Conservation (phyloP, 2,113 vertebrate genomes). For the Mirounga angustirostris region DNA sequence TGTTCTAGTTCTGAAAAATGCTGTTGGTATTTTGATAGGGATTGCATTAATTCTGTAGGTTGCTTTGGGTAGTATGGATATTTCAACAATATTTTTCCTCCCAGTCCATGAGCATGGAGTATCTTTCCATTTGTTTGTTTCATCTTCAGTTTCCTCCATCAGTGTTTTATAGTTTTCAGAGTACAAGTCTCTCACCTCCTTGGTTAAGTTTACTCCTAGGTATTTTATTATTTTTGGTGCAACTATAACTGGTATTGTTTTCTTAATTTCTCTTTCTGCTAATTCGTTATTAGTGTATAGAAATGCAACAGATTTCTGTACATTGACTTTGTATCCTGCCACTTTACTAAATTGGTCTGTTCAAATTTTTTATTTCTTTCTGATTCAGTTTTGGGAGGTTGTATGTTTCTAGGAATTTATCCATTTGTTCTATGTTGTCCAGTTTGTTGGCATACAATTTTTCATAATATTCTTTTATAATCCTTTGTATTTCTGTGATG, state of each 20-base stretch:
- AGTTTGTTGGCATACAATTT: neutral
- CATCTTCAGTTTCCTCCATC: neutral
- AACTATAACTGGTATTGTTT: neutral
- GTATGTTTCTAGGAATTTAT: neutral
- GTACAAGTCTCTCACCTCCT: neutral
- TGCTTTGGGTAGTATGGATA: neutral
- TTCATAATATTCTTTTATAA: neutral
- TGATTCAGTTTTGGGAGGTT: neutral
- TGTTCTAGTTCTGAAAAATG: neutral
- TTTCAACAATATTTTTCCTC: neutral
- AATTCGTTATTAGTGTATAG: neutral
- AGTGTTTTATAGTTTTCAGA: neutral
- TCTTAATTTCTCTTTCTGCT: neutral
- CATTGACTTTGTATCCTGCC: neutral
- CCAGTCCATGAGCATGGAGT: neutral
- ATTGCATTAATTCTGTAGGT: neutral
- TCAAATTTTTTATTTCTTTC: neutral
- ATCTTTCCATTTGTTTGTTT: neutral
- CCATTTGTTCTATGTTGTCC: neutral
- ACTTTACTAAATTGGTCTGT: neutral
- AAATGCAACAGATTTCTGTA: neutral
- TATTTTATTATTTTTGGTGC: neutral
- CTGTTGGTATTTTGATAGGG: neutral
- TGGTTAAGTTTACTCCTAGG: neutral
- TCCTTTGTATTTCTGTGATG: neutral